Conservation (phyloP, 2,797 vertebrate species). For the Anguilla obscura region DNA sequence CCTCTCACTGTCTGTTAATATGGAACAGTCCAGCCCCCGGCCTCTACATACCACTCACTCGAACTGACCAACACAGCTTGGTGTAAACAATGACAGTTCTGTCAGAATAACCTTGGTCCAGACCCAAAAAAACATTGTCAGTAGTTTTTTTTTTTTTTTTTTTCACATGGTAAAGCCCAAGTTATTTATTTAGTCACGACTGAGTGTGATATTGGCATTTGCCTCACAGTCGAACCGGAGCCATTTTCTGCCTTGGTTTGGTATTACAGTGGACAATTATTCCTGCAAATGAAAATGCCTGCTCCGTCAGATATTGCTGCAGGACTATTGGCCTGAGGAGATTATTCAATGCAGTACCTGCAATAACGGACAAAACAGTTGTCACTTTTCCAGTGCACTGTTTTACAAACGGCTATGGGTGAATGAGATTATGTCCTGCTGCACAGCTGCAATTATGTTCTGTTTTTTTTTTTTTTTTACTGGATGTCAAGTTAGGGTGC, state of each 20-base stretch:
- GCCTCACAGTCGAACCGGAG: background rate
- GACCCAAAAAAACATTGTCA: conserved; percentile 26
- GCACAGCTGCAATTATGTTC: background rate
- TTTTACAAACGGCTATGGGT: background rate
- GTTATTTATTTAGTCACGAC: conserved; percentile 31
- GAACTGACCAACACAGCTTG: conserved; percentile 8
- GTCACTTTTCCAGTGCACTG: background rate
- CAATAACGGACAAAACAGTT: background rate
- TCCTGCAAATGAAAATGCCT: background rate
- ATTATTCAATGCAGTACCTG: background rate
- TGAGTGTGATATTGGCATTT: background rate
- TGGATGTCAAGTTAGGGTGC: background rate
- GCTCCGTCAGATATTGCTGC: background rate
- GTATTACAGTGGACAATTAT: background rate
- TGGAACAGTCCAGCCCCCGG: background rate
- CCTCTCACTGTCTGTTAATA: conserved; percentile 24
- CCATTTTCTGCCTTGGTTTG: background rate
- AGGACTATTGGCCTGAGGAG: background rate
- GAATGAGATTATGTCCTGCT: background rate
- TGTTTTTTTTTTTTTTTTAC: background rate
- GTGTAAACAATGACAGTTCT: conserved; percentile 32
- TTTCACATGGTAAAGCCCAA: conserved; percentile 26
- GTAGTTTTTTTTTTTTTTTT: conserved; percentile 12
- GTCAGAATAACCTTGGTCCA: conserved; percentile 19
- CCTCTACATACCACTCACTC: conserved; percentile 8